These are phyloP conservation scores for Sialia sialis DNA, from an alignment of 2,113 vertebrate species.

Conservation along the genomic window DNA sequence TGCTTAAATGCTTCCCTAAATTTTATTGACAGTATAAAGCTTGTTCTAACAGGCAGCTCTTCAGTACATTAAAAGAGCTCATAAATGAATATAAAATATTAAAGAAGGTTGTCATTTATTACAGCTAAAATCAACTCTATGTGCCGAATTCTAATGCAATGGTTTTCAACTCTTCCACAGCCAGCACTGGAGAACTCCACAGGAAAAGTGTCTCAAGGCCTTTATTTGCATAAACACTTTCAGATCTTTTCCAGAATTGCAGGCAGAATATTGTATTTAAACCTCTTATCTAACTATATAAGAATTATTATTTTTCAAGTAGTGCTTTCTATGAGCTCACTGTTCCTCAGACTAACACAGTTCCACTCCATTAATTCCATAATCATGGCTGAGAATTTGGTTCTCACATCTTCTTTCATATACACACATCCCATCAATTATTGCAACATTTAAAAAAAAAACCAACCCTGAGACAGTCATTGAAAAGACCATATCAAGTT, in stretches of 20 bases:
- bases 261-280: not conserved
- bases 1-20: constrained; percentile 36
- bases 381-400: not conserved
- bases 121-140: not conserved
- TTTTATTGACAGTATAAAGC: constrained; percentile 30
- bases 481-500: rapidly evolving
- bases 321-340: not conserved
- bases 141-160: not conserved
- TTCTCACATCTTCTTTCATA: not conserved
- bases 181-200: not conserved
- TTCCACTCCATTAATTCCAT: not conserved
- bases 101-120: not conserved
- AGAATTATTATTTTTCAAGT: not conserved
- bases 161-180: not conserved
- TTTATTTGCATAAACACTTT: not conserved
- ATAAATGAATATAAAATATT: constrained; percentile 56
- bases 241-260: not conserved
- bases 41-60: not conserved
- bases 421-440: not conserved
- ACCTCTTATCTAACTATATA: not conserved
- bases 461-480: not conserved
- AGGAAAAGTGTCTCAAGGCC: not conserved
- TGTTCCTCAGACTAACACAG: not conserved
- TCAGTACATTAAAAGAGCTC: constrained; percentile 38
- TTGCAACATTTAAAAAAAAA: not conserved